Conservation (phyloP, 2,888 invertebrate species). For the Erebia palarica region DNA sequence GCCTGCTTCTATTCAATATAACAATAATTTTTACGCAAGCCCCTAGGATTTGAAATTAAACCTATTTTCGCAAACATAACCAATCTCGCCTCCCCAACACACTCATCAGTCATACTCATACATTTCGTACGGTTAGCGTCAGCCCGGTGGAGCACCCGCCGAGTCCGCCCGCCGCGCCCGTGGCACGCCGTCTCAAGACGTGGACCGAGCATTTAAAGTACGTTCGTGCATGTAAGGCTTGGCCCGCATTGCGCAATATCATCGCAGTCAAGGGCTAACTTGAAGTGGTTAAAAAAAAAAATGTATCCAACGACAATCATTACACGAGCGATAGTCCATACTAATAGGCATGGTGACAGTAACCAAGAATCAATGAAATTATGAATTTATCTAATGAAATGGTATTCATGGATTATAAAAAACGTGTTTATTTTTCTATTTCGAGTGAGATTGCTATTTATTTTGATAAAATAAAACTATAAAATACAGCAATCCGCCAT, state of each 20-base stretch:
- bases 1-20: no score
- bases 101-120: conserved; percentile 49
- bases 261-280: no score
- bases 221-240: conserved; percentile 53
- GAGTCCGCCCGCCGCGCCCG: conserved; percentile 52
- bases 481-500: no score
- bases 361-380: no score
- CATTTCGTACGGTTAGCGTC: conserved; percentile 57
- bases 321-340: not conserved
- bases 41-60: no score
- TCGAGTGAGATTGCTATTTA: no score
- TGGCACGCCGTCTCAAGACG: conserved; percentile 69
- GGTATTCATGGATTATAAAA: no score
- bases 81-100: conserved; percentile 45
- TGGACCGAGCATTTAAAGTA: conserved; percentile 76
- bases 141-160: conserved; percentile 48
- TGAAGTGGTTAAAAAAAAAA: not conserved
- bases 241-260: conserved; percentile 2
- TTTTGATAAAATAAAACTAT: no score
- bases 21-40: no score
- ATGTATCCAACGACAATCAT: not conserved
- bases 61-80: conserved; percentile 28
- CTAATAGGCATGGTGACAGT: no score
- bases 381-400: no score
- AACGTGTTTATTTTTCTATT: no score